Percentiles rank a stretch among this genome's conserved stretches.
Conservation (phyloP, 2,888 invertebrate species). For the Drosophila pseudotakahashii region DNA sequence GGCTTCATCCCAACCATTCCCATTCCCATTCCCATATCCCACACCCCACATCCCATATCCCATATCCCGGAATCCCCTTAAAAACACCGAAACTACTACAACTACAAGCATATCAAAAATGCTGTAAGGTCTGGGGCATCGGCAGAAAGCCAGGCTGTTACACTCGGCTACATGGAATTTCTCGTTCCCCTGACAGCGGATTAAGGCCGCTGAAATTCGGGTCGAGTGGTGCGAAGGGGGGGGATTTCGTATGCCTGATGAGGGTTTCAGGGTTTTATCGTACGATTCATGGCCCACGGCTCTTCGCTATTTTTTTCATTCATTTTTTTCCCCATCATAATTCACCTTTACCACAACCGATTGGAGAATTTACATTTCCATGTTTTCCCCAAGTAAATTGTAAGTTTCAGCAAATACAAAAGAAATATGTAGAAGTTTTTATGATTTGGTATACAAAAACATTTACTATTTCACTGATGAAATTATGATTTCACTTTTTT, state of each 20-base stretch:
- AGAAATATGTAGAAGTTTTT: not conserved
- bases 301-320: not conserved
- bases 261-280: conserved; percentile 4
- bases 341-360: not conserved
- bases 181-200: conserved; percentile 7
- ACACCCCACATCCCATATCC: not conserved
- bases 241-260: not conserved
- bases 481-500: no score
- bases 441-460: not conserved
- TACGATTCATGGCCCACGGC: not conserved
- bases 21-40: conserved; percentile 8
- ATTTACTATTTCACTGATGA: not conserved
- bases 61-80: not conserved
- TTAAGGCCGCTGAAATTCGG: conserved; percentile 3
- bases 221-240: not conserved
- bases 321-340: not conserved
- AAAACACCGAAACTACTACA: conserved; percentile 15
- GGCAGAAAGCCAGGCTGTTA: conserved; percentile 29
- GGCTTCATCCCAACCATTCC: conserved; percentile 9
- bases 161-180: conserved; percentile 1
- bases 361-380: not conserved
- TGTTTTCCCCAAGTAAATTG: not conserved
- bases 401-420: not conserved
- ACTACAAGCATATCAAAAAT: conserved; percentile 29
- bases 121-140: conserved; percentile 6